Evolutionary conservation across 2,113 vertebrate genomes (phyloP), one percentile per base, ranked within the genome.

Genomic region (Dascyllus trimaculatus): DNA sequence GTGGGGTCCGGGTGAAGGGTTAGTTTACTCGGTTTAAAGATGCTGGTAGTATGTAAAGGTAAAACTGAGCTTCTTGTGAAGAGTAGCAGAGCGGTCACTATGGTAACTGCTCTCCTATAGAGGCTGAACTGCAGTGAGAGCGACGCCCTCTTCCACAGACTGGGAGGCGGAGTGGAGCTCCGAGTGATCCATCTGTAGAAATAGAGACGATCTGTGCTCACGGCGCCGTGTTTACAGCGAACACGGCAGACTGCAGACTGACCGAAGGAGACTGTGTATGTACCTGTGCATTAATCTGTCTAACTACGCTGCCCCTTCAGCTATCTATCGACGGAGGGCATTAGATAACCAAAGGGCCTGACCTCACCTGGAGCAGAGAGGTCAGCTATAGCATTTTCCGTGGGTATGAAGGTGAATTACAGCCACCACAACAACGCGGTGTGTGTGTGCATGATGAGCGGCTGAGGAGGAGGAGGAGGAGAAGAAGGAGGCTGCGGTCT

Each of bases 181-280:
- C 0, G 74, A 87, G 90, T 90, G 80, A 89, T 53, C 26, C 79
- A 67, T 89, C 85, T 32, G 4, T 0, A 0, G 0, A 49, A 22
- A 17, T 32, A 24, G 84, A 90, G 81, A 87, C 85, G 89, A 93
- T 93, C 92, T 92, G n/a, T 64, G 82, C 66, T 45, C 84, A 85
- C 82, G 82, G 87, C 93, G 89, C 90, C 89, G 93, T 95, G 94
- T 95, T 95, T 95, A 95, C 93, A 92, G 92, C 88, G 90, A 84
- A 60, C 84, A 62, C 80, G 76, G 78, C 79, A 84, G 92, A 91
- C 86, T 87, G 86, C 88, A 87, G 87, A 85, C 88, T 56, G 89
- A 54, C 26, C 61, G 76, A 70, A 61, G 66, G 75, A 83, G 82
- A 77, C 71, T 22, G 87, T 59, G 87, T 43, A 4, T 25, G 60